Evolutionary conservation across 2,888 invertebrate genomes (phyloP).

Genomic region (Homarus gammarus): DNA sequence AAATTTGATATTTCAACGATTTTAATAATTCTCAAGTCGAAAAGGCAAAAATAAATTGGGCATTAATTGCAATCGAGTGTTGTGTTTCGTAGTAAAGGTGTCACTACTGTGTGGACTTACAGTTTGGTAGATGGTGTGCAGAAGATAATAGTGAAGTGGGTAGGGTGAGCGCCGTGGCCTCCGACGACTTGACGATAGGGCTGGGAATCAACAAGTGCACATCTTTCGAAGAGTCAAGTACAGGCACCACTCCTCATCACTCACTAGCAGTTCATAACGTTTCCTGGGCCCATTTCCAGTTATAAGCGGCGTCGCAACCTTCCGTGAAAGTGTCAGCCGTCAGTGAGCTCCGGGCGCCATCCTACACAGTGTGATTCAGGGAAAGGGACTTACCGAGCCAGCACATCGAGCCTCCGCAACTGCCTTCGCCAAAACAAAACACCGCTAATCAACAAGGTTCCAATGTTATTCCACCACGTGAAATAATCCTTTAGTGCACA

Average conservation of each 20-base stretch:
- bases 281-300: slow-evolving; percentile 32
- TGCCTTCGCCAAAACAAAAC: slow-evolving; percentile 49
- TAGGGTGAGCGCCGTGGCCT: background rate
- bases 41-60: too few species aligned
- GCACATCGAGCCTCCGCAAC: slow-evolving; percentile 43
- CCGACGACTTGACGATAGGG: background rate
- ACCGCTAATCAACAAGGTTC: slow-evolving; percentile 62
- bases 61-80: too few species aligned
- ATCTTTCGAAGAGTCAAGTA: slow-evolving; percentile 40
- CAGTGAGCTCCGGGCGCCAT: slow-evolving; percentile 34
- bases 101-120: background rate
- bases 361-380: background rate
- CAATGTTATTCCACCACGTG: slow-evolving; percentile 20
- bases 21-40: too few species aligned
- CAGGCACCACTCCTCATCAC: slow-evolving; percentile 21
- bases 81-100: too few species aligned
- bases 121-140: background rate
- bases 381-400: slow-evolving; percentile 24
- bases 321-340: slow-evolving; percentile 5
- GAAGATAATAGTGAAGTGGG: background rate
- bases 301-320: background rate
- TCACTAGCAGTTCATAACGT: background rate
- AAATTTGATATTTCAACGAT: too few species aligned
- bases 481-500: background rate
- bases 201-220: slow-evolving; percentile 46